Evolutionary conservation across 2,113 vertebrate species (phyloP), one percentile per base, ranked within the genome.

Genomic region (Antennarius striatus): DNA sequence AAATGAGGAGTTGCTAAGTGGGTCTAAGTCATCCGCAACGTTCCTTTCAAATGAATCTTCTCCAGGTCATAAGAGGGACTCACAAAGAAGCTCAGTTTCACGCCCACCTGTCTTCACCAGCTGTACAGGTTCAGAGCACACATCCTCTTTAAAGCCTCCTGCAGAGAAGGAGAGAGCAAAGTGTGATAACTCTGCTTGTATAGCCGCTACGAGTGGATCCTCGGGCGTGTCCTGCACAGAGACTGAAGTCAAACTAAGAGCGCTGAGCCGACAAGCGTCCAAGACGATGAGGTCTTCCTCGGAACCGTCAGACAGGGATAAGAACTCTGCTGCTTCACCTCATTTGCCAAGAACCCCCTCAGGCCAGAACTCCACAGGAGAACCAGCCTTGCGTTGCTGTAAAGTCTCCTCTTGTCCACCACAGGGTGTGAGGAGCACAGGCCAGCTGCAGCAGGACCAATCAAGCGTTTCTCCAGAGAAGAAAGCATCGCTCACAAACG

Each of bases 1-100:
- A 60, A 51, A 15, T 14, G 57, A 68, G 9, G 1, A 12, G 22
- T 22, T 22, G 22, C 2, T 22, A 22, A 22, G 22, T 22, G 22
- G 22, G 22, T 22, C 22, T 2, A 22, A 22, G 22, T 22, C 22
- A 22, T 22, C 22, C 22, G 2, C 22, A 1, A 22, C 71, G 1
- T 54, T 22, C 0, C 4, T 13, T 8, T 43, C 48, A 32, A 36
- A 64, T 60, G 3, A 6, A 29, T 53, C 30, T 4, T 61, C 71
- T 10, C 30, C 73, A 36, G 53, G 45, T 13, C 70, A 71, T 36
- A 81, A 50, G 11, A 14, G 11, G 0, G 71, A 77, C 8, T 40
- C 45, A 8, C 85, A 71, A 32, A 86, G 73, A 56, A 91, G 84
- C 67, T 71, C 68, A 3, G 79, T 90, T 68, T 86, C 88, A 59